Evolutionary conservation across 1,140 invertebrate genomes (phyloP).

Genomic region (Drosophila arawakana): DNA sequence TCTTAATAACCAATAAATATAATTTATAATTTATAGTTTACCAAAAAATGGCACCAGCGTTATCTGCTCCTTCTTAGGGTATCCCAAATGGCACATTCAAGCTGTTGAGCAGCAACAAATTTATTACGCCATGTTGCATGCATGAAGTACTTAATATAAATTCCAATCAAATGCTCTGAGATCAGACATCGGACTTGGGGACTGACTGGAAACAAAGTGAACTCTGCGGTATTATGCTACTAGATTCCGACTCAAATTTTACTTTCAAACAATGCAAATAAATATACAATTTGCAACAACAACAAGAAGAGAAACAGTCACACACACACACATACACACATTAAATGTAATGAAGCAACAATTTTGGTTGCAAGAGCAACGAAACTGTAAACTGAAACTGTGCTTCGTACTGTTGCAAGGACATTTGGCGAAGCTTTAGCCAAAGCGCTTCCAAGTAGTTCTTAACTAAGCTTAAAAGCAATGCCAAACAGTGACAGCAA

Average conservation of each 20-base stretch:
- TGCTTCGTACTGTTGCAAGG: slow-evolving; percentile 28
- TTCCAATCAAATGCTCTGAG: slow-evolving; percentile 35
- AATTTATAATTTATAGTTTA: not conserved
- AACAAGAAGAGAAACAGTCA: slow-evolving; percentile 23
- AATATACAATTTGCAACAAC: slow-evolving; percentile 68
- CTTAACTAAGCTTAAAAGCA: slow-evolving; percentile 79
- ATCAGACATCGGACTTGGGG: not conserved
- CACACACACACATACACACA: slow-evolving; percentile 32
- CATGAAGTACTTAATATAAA: slow-evolving; percentile 47
- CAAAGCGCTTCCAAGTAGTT: slow-evolving; percentile 72
- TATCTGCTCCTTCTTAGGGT: slow-evolving; percentile 2
- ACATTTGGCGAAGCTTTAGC: slow-evolving; percentile 62
- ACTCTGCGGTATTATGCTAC: slow-evolving; percentile 48
- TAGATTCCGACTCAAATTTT: slow-evolving; percentile 42
- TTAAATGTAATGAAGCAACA: slow-evolving; percentile 70
- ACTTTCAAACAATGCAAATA: slow-evolving; percentile 53
- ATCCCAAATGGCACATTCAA: slow-evolving; percentile 31
- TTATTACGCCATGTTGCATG: slow-evolving; percentile 55
- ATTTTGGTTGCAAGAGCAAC: slow-evolving; percentile 41
- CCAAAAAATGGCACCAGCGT: not conserved
- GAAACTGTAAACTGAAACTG: slow-evolving; percentile 11
- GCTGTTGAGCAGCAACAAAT: slow-evolving; percentile 46
- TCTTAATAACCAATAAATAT: too few species aligned
- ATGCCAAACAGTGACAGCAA: slow-evolving; percentile 45
- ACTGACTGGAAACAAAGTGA: slow-evolving; percentile 16